A percentile compares a stretch with the other conserved stretches of the same genome.
These are phyloP conservation scores for Drosophila buzzatii DNA, from an alignment of 2,888 invertebrate genomes.

Conservation along the genomic window DNA sequence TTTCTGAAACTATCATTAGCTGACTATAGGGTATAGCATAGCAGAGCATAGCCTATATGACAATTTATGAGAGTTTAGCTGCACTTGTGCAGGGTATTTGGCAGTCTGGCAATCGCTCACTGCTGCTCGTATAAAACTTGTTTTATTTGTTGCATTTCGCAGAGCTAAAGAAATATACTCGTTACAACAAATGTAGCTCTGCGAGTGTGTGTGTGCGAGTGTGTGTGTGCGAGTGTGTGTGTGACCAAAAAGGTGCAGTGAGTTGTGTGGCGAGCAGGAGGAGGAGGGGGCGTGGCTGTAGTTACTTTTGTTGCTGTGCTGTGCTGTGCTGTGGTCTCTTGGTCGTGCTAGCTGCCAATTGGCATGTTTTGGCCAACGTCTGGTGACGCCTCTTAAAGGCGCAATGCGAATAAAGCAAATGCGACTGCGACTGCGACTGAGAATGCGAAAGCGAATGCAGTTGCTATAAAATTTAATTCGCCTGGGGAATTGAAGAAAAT, in stretches of 20 bases:
- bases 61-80: not conserved
- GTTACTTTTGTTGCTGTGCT: constrained; percentile 10
- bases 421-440: constrained; percentile 9
- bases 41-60: not conserved
- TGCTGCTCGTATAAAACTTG: constrained; percentile 7
- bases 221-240: constrained; percentile 20
- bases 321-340: constrained; percentile 19
- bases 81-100: constrained; percentile 18
- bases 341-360: constrained; percentile 56
- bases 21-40: not conserved
- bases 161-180: constrained; percentile 55
- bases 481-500: constrained; percentile 8
- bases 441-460: constrained; percentile 55
- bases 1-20: not conserved
- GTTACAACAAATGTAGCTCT: constrained; percentile 50
- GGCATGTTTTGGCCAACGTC: constrained; percentile 55
- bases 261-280: not conserved
- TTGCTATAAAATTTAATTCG: constrained; percentile 78
- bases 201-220: constrained; percentile 18
- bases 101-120: not conserved
- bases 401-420: constrained; percentile 22
- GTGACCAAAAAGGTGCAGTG: constrained; percentile 12
- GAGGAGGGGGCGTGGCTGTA: not conserved
- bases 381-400: constrained; percentile 45
- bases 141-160: constrained; percentile 60